Conservation (phyloP, 2,888 invertebrate species). For the Agelastica alni region DNA sequence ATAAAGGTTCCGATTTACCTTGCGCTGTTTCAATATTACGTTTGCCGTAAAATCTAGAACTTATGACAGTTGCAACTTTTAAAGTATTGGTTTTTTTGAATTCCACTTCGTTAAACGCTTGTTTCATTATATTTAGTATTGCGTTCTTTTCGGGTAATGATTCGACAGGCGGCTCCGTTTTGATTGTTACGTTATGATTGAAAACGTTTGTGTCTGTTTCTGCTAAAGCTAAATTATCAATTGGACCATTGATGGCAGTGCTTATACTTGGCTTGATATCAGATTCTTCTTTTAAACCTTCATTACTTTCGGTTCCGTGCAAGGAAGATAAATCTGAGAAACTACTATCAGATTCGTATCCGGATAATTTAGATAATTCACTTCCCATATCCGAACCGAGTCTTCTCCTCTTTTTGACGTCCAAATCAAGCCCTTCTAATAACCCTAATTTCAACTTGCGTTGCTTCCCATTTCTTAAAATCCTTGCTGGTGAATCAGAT, state of each 20-base stretch:
- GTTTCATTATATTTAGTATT: conserved; percentile 64
- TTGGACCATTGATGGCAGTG: conserved; percentile 33
- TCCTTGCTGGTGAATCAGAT: conserved; percentile 64
- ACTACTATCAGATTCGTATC: conserved; percentile 67
- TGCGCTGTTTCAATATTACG: neutral
- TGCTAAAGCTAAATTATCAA: conserved; percentile 29
- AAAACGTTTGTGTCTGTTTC: conserved; percentile 54
- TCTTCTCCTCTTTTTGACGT: conserved; percentile 58
- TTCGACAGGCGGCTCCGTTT: conserved; percentile 22
- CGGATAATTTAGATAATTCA: conserved; percentile 67
- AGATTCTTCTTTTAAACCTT: conserved; percentile 33
- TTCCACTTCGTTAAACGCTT: conserved; percentile 57
- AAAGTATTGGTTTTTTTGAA: conserved; percentile 28
- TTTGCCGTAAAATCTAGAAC: conserved; percentile 31
- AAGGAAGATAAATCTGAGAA: conserved; percentile 60
- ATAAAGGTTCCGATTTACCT: conserved; percentile 13
- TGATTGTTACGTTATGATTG: conserved; percentile 33
- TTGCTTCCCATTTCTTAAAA: conserved; percentile 69
- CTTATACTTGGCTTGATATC: conserved; percentile 26
- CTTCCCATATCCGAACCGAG: conserved; percentile 64
- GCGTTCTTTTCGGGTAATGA: conserved; percentile 61
- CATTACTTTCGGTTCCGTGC: conserved; percentile 46
- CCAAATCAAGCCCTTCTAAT: conserved; percentile 63
- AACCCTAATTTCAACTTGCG: conserved; percentile 64
- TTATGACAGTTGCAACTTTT: conserved; percentile 7